Evolutionary conservation across 2,797 vertebrate genomes (phyloP).

Genomic region (Sebastes hopkinsi): DNA sequence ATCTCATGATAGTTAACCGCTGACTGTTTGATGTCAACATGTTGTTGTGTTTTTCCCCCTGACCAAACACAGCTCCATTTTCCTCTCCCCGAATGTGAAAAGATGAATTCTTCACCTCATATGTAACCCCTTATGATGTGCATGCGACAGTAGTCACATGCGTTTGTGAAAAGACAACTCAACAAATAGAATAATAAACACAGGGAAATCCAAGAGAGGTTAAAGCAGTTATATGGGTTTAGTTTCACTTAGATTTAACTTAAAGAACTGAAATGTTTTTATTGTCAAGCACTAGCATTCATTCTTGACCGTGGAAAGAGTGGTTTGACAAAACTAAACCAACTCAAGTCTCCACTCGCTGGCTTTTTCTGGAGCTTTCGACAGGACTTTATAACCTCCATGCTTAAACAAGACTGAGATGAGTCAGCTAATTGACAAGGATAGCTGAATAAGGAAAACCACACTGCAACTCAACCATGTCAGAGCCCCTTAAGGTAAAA

Average conservation of each 20-base stretch:
- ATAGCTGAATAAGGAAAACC: neutral
- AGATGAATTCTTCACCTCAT: neutral
- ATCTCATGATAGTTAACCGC: neutral
- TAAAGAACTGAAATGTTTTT: neutral
- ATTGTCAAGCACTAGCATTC: neutral
- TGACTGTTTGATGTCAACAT: neutral
- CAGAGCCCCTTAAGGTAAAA: neutral
- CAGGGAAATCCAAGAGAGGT: neutral
- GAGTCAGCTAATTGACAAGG: neutral
- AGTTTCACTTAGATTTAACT: neutral
- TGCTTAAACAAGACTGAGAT: neutral
- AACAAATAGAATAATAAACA: neutral
- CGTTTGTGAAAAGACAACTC: neutral
- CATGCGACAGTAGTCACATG: neutral
- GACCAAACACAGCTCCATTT: neutral
- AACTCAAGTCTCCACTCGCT: neutral
- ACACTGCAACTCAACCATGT: neutral
- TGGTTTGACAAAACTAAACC: neutral
- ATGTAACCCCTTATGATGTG: neutral
- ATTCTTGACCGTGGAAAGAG: neutral
- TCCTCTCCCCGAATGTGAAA: neutral
- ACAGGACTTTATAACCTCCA: neutral
- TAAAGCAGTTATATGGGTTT: neutral
- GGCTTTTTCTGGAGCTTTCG: neutral
- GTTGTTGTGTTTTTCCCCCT: neutral